Evolutionary conservation across 2,888 invertebrate species (phyloP).

Genomic region (Leucania comma): DNA sequence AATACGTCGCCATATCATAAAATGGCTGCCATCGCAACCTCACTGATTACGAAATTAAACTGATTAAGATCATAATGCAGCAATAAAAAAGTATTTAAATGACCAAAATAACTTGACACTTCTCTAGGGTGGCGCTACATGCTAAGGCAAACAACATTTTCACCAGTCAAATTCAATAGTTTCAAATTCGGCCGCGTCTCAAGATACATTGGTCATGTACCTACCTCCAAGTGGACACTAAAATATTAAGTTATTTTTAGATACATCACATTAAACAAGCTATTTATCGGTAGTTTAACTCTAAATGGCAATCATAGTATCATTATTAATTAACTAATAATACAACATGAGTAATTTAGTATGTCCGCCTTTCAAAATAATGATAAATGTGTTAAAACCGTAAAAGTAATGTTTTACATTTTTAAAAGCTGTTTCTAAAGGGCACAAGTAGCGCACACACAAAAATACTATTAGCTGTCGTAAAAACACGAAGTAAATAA

Average conservation of each 20-base stretch:
- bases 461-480: neutral
- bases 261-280: constrained; percentile 36
- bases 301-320: constrained; percentile 43
- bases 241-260: constrained; percentile 42
- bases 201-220: neutral
- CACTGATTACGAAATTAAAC: constrained; percentile 27
- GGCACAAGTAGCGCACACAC: constrained; percentile 1
- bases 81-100: constrained; percentile 2
- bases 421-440: constrained; percentile 6
- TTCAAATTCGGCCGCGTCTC: neutral
- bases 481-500: neutral
- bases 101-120: neutral
- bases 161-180: constrained; percentile 7
- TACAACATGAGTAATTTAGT: constrained; percentile 41
- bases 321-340: constrained; percentile 48
- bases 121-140: neutral
- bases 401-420: neutral
- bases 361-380: constrained; percentile 26
- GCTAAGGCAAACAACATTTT: neutral
- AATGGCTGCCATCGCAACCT: constrained; percentile 9
- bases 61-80: constrained; percentile 36
- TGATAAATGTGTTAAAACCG: constrained; percentile 15
- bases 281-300: constrained; percentile 54
- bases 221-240: neutral
- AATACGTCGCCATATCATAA: constrained; percentile 24